Evolutionary conservation across 2,888 invertebrate genomes (phyloP).

Genomic region (Acholoe squamosa): DNA sequence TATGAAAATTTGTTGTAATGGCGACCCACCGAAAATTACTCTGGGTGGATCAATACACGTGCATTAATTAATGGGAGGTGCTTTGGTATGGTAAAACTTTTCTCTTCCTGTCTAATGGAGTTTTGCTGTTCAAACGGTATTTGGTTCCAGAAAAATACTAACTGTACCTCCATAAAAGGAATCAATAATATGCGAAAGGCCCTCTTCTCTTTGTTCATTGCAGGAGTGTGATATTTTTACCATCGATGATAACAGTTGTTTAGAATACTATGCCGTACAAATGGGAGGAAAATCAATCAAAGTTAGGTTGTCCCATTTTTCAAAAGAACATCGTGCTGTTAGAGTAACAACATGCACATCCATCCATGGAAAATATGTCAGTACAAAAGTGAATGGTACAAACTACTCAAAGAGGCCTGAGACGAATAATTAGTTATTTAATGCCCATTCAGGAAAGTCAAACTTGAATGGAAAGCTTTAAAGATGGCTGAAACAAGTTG

Average conservation of each 20-base stretch:
- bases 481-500: not conserved
- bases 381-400: not conserved
- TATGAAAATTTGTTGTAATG: not conserved
- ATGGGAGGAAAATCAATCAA: not conserved
- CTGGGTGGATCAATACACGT: not conserved
- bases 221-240: not conserved
- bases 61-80: not conserved
- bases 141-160: not conserved
- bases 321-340: constrained; percentile 16
- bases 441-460: not conserved
- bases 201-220: not conserved
- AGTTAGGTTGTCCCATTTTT: not conserved
- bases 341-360: not conserved
- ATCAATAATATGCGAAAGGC: constrained; percentile 27
- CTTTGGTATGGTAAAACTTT: not conserved
- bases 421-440: not conserved
- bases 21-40: not conserved
- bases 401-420: not conserved
- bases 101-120: not conserved
- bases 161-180: not conserved
- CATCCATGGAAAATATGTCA: not conserved
- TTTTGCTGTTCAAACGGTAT: not conserved
- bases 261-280: not conserved
- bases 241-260: not conserved
- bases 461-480: not conserved